These are phyloP conservation scores for Cheilosia impressa DNA, from an alignment of 2,888 invertebrate genomes.

Conservation along the genomic window DNA sequence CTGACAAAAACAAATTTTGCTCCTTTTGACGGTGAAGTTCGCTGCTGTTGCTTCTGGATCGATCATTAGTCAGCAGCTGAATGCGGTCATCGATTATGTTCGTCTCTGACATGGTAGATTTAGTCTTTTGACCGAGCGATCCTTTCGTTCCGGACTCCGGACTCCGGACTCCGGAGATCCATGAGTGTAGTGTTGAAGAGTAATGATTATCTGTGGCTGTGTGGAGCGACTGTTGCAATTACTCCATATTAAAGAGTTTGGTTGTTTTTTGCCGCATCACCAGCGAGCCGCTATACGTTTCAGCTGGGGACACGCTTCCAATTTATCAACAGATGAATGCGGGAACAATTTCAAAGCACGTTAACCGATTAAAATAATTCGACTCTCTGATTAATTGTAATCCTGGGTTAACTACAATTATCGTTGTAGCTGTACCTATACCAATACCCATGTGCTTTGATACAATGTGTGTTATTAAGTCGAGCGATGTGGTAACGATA, in stretches of 20 bases:
- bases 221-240: conserved; percentile 70
- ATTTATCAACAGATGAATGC: conserved; percentile 70
- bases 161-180: too few species aligned
- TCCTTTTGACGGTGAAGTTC: conserved; percentile 72
- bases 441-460: not conserved
- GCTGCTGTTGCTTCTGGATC: conserved; percentile 72
- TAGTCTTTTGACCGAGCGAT: conserved; percentile 73
- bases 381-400: conserved; percentile 68
- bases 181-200: conserved; percentile 73
- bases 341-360: conserved; percentile 67
- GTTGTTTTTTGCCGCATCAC: conserved; percentile 37
- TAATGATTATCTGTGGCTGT: conserved; percentile 74
- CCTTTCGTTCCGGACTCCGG: too few species aligned
- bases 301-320: conserved; percentile 69
- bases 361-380: conserved; percentile 75
- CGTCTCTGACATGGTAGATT: conserved; percentile 71
- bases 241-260: conserved; percentile 69
- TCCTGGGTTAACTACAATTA: conserved; percentile 21
- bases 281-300: conserved; percentile 53
- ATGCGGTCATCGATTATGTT: conserved; percentile 74
- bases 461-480: conserved; percentile 1
- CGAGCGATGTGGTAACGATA: not conserved
- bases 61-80: conserved; percentile 74
- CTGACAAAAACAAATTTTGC: conserved; percentile 74
- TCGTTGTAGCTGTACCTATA: not conserved